Evolutionary conservation across 2,113 vertebrate species (phyloP), one percentile per base, ranked within the genome.

Genomic region (Clarias batrachus): DNA sequence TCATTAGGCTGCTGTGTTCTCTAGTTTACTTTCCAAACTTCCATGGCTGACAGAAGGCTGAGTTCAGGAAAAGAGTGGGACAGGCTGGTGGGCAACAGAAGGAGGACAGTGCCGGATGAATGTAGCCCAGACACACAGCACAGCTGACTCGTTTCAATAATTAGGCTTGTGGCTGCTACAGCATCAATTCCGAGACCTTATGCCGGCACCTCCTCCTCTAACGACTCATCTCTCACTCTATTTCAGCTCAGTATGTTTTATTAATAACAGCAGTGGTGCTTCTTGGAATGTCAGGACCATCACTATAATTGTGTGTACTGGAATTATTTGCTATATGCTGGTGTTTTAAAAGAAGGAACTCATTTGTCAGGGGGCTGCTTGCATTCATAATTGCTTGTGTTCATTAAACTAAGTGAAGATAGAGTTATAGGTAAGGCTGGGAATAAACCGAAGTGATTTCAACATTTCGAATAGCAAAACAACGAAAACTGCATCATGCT

Each of bases 81-180:
- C 92, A 94, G 94, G 93, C 94, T 94, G 94, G 94, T 95, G 93
- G 79, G 81, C 73, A 89, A 94, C 95, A 95, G 94, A 90, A 95
- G 96, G 96, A 94, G 95, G 96, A 95, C 94, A 94, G 94, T 93
- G 92, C 96, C 94, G 94, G 93, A 95, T 94, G 95, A 94, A 93
- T 95, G 94, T 93, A 96, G 95, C 95, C 95, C 93, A 93, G 92
- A 94, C 73, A 85, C 87, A 81, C 63, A 41, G 74, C 85, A 80
- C 85, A 89, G 87, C 85, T 87, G 86, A 81, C 87, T 88, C 81
- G 85, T 85, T 90, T 88, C 81, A 94, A 95, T 96, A 93, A 96
- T 95, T 94, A 95, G 93, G 94, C 93, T 95, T 91, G 93, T 94
- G 92, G 94, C 93, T 90, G 91, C 90, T 96, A 94, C 94, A 93